Evolutionary conservation across 2,113 vertebrate species (phyloP).

Genomic region (Centrocercus urophasianus): DNA sequence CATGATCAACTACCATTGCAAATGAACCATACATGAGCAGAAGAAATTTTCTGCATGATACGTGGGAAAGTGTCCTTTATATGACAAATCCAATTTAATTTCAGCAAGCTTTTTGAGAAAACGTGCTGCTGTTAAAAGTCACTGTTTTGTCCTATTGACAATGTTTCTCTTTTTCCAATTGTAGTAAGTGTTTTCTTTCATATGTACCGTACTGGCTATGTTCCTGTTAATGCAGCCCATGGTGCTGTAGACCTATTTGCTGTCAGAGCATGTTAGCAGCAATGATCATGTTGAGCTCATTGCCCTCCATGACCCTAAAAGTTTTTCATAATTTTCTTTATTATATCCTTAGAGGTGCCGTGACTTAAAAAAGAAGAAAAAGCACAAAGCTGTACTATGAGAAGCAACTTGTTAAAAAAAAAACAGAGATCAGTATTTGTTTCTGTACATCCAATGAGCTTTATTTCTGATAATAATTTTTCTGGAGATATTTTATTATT

Average conservation of each 20-base stretch:
- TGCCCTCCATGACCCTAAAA: not conserved
- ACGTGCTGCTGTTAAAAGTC: not conserved
- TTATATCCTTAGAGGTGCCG: not conserved
- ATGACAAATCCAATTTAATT: not conserved
- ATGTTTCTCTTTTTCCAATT: not conserved
- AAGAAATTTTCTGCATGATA: not conserved
- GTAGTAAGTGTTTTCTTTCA: not conserved
- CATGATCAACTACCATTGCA: not conserved
- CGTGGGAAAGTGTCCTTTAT: not conserved
- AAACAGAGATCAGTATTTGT: not conserved
- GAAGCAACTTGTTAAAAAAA: not conserved
- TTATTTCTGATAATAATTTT: not conserved
- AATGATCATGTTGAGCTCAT: not conserved
- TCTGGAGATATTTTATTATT: not conserved
- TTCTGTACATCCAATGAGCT: not conserved
- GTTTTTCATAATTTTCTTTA: not conserved
- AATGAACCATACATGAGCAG: not conserved
- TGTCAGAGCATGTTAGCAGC: not conserved
- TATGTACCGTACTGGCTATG: not conserved
- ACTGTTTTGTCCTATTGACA: not conserved
- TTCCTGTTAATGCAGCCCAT: not conserved
- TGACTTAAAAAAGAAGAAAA: not conserved
- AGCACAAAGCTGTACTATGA: not conserved
- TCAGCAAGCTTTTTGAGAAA: not conserved
- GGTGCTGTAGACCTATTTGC: not conserved